Evolutionary conservation across 2,888 invertebrate species (phyloP).

Genomic region (Anoplius nigerrimus): DNA sequence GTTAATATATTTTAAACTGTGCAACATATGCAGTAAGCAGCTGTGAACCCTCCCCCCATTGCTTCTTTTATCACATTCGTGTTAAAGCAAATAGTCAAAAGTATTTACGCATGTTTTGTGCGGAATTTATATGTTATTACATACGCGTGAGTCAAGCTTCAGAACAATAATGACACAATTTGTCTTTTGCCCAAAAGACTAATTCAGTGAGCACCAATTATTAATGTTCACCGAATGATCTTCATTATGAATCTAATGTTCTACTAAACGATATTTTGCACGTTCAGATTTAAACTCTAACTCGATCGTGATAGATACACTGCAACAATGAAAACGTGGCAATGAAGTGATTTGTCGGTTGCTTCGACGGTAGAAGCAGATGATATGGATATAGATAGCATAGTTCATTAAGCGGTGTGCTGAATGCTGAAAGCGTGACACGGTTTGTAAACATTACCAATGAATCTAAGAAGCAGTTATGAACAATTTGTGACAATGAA

Average conservation of each 20-base stretch:
- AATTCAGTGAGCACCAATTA: too few relatives aligned
- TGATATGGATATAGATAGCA: conserved; percentile 43
- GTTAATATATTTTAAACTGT: conserved; percentile 10
- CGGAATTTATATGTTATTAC: conserved; percentile 6
- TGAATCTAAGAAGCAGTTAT: conserved; percentile 38
- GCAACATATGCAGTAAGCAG: conserved; percentile 55
- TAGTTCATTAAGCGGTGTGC: conserved; percentile 42
- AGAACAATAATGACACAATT: too few relatives aligned
- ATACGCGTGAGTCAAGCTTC: too few relatives aligned
- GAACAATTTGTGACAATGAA: conserved; percentile 17
- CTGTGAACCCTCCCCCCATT: conserved; percentile 35
- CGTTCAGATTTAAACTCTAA: conserved; percentile 13
- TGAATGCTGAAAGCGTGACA: conserved; percentile 51
- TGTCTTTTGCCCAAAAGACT: too few relatives aligned
- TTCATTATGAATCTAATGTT: not conserved
- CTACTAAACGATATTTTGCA: not conserved
- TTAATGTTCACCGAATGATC: too few relatives aligned
- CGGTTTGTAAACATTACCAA: conserved; percentile 39
- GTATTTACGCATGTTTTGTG: conserved; percentile 9
- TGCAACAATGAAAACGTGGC: conserved; percentile 23
- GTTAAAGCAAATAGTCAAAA: conserved; percentile 19
- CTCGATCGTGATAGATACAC: conserved; percentile 21
- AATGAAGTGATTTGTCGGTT: conserved; percentile 8
- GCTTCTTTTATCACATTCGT: conserved; percentile 8
- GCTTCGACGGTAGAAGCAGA: conserved; percentile 48